Percentiles rank a stretch among this genome's conserved stretches.
These are phyloP conservation scores for Nothobranchius furzeri DNA, from an alignment of 2,113 vertebrate genomes.

Conservation along the genomic window DNA sequence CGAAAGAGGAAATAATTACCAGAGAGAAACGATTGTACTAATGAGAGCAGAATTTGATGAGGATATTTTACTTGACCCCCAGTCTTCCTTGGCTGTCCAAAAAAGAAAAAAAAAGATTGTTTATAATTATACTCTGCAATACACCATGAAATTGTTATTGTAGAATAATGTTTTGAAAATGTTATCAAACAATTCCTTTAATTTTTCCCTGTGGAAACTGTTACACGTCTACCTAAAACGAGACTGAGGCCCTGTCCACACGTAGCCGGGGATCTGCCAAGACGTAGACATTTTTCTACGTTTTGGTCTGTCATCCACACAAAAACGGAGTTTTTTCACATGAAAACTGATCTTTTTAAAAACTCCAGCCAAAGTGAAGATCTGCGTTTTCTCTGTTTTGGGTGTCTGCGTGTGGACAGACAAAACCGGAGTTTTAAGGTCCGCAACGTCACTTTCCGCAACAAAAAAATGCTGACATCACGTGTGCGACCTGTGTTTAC, in stretches of 20 bases:
- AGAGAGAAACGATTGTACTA: constrained; percentile 80
- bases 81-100: constrained; percentile 74
- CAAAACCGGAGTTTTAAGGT: no score
- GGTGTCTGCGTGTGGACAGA: no score
- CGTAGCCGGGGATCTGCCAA: no score
- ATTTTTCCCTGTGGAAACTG: constrained; percentile 77
- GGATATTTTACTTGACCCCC: constrained; percentile 82
- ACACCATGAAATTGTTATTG: constrained; percentile 85
- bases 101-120: constrained; percentile 68
- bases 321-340: no score
- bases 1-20: constrained; percentile 79
- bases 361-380: no score
- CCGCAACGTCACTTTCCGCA: no score
- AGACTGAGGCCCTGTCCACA: constrained; percentile 47
- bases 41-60: constrained; percentile 82
- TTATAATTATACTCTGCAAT: constrained; percentile 84
- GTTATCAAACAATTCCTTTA: constrained; percentile 85
- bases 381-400: no score
- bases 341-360: no score
- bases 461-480: no score
- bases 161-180: constrained; percentile 83
- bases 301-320: no score
- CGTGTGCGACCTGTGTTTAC: no score
- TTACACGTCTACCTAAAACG: constrained; percentile 75
- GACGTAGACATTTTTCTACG: no score